These are phyloP conservation scores for Gymnopithys bicolor DNA, from an alignment of 2,797 vertebrate genomes.

Conservation along the genomic window DNA sequence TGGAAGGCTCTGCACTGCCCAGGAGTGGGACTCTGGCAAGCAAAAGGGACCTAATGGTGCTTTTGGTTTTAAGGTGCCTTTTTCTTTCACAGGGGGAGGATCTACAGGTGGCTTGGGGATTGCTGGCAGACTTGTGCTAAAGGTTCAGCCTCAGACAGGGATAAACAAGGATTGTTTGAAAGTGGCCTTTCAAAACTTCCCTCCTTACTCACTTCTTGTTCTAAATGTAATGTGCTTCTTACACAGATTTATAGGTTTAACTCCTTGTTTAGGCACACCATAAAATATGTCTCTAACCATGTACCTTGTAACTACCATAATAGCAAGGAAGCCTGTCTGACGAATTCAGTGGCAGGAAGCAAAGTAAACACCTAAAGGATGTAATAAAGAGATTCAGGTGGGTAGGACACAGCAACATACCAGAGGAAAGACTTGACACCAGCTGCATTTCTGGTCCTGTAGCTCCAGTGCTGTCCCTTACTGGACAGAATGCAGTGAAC, in stretches of 20 bases:
- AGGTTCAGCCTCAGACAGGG: not conserved
- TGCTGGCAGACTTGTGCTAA: not conserved
- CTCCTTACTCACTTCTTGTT: not conserved
- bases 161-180: slow-evolving; percentile 4
- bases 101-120: not conserved
- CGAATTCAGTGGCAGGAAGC: slow-evolving; percentile 41
- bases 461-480: not conserved
- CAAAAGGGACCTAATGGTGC: not conserved
- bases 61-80: not conserved
- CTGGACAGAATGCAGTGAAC: not conserved
- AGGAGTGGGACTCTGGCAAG: not conserved
- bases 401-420: not conserved
- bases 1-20: not conserved
- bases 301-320: slow-evolving; percentile 24
- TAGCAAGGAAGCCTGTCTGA: slow-evolving; percentile 41
- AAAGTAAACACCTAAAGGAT: slow-evolving; percentile 49
- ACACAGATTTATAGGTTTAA: not conserved
- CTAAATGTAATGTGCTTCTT: not conserved
- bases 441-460: not conserved
- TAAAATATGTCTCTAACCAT: slow-evolving; percentile 6
- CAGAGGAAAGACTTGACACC: not conserved
- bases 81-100: not conserved
- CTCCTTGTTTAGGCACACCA: not conserved
- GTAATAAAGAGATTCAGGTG: slow-evolving; percentile 35
- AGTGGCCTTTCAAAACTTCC: not conserved